Evolutionary conservation across 2,113 vertebrate genomes (phyloP).

Genomic region (Siphamia tubifer): DNA sequence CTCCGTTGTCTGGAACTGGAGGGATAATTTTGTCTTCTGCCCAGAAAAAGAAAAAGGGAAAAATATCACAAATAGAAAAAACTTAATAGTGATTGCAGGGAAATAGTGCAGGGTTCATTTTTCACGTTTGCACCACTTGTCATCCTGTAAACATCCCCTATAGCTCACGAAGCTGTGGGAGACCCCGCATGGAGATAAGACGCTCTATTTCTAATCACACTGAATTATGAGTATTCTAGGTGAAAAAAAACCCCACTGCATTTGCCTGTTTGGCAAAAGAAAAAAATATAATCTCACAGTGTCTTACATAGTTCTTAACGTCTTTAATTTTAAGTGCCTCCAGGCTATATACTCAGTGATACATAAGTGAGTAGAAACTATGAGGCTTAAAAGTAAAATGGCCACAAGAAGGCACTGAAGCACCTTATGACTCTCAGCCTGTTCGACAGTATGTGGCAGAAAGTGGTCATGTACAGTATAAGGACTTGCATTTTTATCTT

Average conservation of each 20-base stretch:
- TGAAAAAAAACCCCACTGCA: not conserved
- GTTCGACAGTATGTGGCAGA: not conserved
- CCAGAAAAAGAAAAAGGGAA: not conserved
- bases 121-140: slow-evolving; percentile 32
- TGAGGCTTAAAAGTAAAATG: not conserved
- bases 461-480: not conserved
- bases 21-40: slow-evolving; percentile 51
- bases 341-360: not conserved
- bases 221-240: not conserved
- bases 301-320: not conserved
- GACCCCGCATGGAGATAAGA: slow-evolving; percentile 33
- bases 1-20: slow-evolving; percentile 23
- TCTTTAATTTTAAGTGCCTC: not conserved
- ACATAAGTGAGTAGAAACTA: not conserved
- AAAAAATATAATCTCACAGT: not conserved
- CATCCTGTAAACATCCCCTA: slow-evolving; percentile 17
- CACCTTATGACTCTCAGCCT: slow-evolving; percentile 4
- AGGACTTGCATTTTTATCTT: not conserved
- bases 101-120: slow-evolving; percentile 26
- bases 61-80: not conserved
- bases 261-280: not conserved
- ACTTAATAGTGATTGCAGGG: slow-evolving; percentile 23
- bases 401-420: slow-evolving; percentile 75
- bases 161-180: not conserved
- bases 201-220: slow-evolving; percentile 18